Conservation (phyloP, 1,140 invertebrate species). For the Helicoverpa zea region DNA sequence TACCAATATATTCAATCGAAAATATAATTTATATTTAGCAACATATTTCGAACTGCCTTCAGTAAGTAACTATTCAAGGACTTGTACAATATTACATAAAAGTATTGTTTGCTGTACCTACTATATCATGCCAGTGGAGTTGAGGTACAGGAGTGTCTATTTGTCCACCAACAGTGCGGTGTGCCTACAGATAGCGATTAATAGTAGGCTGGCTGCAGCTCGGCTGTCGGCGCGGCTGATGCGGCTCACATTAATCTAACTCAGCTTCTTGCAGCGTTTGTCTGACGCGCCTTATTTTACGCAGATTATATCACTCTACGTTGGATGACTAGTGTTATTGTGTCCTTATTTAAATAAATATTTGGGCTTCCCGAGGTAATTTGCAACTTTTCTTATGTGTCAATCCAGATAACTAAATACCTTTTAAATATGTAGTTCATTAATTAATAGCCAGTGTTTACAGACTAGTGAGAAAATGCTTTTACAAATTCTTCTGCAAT, state of each 20-base stretch:
- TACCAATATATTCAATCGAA: too few species aligned
- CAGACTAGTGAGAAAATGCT: too few species aligned
- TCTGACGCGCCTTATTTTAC: conserved; percentile 1
- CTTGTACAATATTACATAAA: not conserved
- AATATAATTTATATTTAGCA: too few species aligned
- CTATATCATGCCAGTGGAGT: not conserved
- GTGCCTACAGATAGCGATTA: conserved; percentile 52
- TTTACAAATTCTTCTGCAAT: too few species aligned
- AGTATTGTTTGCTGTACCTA: not conserved
- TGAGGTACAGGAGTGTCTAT: not conserved
- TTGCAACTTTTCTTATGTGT: too few species aligned
- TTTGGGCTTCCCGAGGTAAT: too few species aligned
- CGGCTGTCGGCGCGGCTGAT: conserved; percentile 43
- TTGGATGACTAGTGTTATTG: not conserved
- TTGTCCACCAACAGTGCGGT: not conserved
- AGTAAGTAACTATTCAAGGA: not conserved
- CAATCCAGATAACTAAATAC: too few species aligned
- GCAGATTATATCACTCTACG: not conserved
- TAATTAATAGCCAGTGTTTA: too few species aligned
- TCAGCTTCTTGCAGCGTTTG: conserved; percentile 52
- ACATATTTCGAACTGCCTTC: too few species aligned
- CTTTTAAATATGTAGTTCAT: too few species aligned
- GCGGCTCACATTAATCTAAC: conserved; percentile 58
- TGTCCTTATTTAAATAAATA: too few species aligned
- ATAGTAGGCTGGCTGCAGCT: conserved; percentile 54